A percentile compares a stretch with the other conserved stretches of the same genome.
phyloP scores from a whole-genome alignment of 2,797 vertebrate species.

The Enteromius fasciolatus region DNA sequence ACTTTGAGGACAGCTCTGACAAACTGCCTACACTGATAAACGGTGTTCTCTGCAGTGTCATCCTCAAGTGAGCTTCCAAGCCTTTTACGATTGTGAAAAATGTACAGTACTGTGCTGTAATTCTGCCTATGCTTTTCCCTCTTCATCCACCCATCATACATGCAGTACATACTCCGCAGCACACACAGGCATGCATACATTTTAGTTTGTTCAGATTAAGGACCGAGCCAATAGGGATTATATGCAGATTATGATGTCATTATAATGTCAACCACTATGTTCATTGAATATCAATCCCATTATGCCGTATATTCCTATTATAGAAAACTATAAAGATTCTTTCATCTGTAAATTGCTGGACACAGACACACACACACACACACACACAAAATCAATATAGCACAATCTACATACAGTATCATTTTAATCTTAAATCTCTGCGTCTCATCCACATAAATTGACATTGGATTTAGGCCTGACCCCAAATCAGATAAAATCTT shows the following conservation, averaged over 20 bases:
- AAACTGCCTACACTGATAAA: slow-evolving; percentile 32
- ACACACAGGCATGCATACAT: background rate
- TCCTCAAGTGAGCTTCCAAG: slow-evolving; percentile 31
- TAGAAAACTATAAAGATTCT: background rate
- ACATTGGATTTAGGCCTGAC: slow-evolving; percentile 6
- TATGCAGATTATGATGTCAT: slow-evolving; percentile 31
- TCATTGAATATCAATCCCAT: background rate
- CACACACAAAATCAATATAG: slow-evolving; percentile 2
- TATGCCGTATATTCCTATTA: background rate
- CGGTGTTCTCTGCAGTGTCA: slow-evolving; percentile 33
- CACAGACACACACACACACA: background rate
- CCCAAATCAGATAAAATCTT: slow-evolving; percentile 17
- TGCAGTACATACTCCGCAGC: background rate
- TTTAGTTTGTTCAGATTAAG: background rate
- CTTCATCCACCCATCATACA: background rate
- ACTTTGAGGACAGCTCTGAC: slow-evolving; percentile 24
- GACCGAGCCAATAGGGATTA: background rate
- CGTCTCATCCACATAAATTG: background rate
- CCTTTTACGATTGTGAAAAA: slow-evolving; percentile 32
- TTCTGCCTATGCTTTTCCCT: slow-evolving; percentile 8
- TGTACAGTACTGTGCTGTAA: background rate
- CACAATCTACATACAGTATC: background rate
- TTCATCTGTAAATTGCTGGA: background rate
- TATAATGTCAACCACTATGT: background rate
- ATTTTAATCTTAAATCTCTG: slow-evolving; percentile 9